Evolutionary conservation across 2,113 vertebrate species (phyloP).

Genomic region (Caracal caracal): DNA sequence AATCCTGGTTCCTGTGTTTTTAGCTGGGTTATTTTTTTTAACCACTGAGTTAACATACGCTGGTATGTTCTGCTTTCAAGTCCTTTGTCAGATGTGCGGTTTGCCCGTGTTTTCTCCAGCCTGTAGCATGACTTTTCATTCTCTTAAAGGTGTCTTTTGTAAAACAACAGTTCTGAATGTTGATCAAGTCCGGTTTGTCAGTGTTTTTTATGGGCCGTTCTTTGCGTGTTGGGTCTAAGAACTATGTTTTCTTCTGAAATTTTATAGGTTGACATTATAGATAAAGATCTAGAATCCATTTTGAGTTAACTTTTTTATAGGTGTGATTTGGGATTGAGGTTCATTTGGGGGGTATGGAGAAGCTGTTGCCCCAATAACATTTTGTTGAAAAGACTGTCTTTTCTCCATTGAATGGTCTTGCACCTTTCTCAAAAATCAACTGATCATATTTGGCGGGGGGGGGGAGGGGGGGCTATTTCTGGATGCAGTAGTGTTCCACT

Average conservation of each 20-base stretch:
- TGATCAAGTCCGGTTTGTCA: background rate
- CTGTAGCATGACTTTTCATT: background rate
- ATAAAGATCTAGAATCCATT: background rate
- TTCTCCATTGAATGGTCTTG: background rate
- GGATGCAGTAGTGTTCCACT: accelerated
- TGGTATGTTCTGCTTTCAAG: background rate
- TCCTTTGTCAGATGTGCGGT: background rate
- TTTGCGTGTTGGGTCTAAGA: background rate
- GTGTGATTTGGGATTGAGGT: background rate
- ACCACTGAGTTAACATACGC: background rate
- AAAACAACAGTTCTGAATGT: background rate
- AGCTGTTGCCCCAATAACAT: background rate
- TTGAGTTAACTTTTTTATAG: background rate
- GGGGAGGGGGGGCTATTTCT: accelerated
- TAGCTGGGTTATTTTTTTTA: background rate
- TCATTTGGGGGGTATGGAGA: accelerated
- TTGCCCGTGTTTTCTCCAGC: background rate
- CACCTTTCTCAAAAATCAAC: background rate
- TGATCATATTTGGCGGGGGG: accelerated
- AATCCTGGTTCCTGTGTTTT: background rate
- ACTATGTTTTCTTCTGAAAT: background rate
- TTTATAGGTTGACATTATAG: background rate
- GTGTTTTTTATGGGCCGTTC: background rate
- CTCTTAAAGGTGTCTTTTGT: background rate
- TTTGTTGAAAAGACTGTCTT: background rate